These are phyloP conservation scores for Dolomedes plantarius DNA, from an alignment of 2,888 invertebrate species.

Conservation along the genomic window DNA sequence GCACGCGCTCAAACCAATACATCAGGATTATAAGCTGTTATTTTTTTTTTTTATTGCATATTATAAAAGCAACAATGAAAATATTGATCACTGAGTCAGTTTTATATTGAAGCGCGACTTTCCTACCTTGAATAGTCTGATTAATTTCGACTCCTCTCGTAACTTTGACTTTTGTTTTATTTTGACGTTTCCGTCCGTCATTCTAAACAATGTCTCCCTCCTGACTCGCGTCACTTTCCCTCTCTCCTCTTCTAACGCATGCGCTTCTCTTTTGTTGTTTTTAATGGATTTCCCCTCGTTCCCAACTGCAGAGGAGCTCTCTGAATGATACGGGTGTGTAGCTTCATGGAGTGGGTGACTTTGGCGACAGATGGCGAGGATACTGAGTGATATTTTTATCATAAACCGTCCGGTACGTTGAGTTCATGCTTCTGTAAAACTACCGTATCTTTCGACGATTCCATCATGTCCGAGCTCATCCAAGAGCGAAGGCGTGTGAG, in stretches of 20 bases:
- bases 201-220: too few relatives aligned
- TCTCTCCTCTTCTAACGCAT: background rate
- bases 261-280: background rate
- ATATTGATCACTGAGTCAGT: too few relatives aligned
- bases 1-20: too few relatives aligned
- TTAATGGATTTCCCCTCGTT: background rate
- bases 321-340: background rate
- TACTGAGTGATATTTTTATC: background rate
- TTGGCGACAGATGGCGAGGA: background rate
- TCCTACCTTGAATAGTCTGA: too few relatives aligned
- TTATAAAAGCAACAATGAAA: too few relatives aligned
- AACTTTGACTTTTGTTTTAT: too few relatives aligned
- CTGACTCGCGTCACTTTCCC: too few relatives aligned
- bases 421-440: background rate
- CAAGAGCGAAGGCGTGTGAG: conserved; percentile 45
- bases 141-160: too few relatives aligned
- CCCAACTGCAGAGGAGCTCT: background rate
- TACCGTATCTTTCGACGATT: background rate
- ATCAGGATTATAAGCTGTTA: too few relatives aligned
- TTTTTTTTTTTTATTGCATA: too few relatives aligned
- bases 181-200: too few relatives aligned
- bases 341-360: background rate
- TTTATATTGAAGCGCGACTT: too few relatives aligned
- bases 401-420: background rate
- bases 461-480: conserved; percentile 3